A percentile compares a stretch with the other conserved stretches of the same genome.
phyloP scores from a whole-genome alignment of 2,113 vertebrate species.

The Monarcha castaneiventris region DNA sequence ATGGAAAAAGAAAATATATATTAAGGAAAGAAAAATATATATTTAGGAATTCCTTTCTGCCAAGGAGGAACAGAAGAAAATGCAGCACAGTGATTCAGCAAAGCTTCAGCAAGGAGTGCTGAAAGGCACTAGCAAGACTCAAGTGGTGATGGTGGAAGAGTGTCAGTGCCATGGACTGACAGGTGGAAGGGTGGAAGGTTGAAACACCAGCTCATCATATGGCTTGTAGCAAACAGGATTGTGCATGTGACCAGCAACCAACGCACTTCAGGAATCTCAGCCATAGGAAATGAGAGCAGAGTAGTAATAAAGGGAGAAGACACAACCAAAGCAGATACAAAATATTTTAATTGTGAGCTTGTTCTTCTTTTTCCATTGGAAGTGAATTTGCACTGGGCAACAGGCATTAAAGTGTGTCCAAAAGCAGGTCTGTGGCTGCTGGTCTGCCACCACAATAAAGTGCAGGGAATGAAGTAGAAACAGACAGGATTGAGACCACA shows the following conservation, averaged over 20 bases:
- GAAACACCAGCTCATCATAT: accelerated
- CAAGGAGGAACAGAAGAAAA: neutral
- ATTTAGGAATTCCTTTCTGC: neutral
- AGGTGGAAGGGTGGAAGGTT: neutral
- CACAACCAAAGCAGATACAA: neutral
- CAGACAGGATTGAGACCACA: neutral
- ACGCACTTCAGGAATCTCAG: neutral
- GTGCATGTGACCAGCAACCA: neutral
- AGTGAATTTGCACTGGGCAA: neutral
- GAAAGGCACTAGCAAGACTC: neutral
- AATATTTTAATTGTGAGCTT: neutral
- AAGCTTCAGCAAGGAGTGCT: neutral
- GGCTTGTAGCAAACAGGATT: neutral
- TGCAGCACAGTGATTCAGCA: neutral
- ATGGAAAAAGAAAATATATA: neutral
- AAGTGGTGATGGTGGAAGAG: accelerated
- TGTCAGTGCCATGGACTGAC: neutral
- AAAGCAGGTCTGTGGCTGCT: neutral
- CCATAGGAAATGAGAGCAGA: neutral
- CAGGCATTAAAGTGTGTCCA: neutral
- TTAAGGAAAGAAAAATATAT: neutral
- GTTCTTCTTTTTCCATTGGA: neutral
- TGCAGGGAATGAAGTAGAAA: neutral
- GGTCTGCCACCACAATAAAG: accelerated
- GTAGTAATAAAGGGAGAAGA: neutral